These are phyloP conservation scores for Jaculus jaculus DNA, from an alignment of 2,113 vertebrate species.

Conservation along the genomic window DNA sequence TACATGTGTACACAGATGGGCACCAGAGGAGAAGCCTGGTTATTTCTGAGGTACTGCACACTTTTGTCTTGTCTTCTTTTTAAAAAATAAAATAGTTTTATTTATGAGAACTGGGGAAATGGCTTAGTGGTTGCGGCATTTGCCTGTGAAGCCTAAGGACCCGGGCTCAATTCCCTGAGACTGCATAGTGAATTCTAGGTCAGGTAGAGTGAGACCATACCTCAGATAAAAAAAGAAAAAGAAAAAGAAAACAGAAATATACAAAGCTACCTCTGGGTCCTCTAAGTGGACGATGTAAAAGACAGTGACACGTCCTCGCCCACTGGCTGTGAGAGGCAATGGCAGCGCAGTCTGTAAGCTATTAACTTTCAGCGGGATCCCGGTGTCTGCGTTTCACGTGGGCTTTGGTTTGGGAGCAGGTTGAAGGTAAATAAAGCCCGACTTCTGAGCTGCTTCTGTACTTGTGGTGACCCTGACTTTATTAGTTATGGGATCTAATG, in stretches of 20 bases:
- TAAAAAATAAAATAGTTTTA: too few species aligned
- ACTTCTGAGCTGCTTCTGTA: constrained; percentile 82
- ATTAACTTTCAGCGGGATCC: background rate
- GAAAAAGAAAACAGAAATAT: background rate
- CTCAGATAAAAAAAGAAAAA: too few species aligned
- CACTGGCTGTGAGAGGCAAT: background rate
- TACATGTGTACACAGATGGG: too few species aligned
- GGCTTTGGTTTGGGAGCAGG: constrained; percentile 60
- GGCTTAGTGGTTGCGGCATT: too few species aligned
- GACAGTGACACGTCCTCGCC: background rate
- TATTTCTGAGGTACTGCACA: too few species aligned
- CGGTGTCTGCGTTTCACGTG: constrained; percentile 22
- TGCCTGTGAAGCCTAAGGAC: too few species aligned
- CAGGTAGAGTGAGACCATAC: too few species aligned
- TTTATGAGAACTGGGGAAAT: too few species aligned
- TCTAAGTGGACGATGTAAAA: background rate
- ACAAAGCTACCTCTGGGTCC: background rate
- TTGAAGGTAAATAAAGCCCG: constrained; percentile 81
- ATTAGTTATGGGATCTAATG: constrained; percentile 85
- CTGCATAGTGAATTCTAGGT: too few species aligned
- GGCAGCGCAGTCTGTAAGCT: background rate
- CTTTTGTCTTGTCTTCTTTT: too few species aligned
- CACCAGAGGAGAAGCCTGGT: too few species aligned
- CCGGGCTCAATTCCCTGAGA: too few species aligned
- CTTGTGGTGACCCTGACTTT: constrained; percentile 84